Base-by-base conservation (phyloP, 1,140 invertebrate genomes). In the Antheraea pernyi region DNA sequence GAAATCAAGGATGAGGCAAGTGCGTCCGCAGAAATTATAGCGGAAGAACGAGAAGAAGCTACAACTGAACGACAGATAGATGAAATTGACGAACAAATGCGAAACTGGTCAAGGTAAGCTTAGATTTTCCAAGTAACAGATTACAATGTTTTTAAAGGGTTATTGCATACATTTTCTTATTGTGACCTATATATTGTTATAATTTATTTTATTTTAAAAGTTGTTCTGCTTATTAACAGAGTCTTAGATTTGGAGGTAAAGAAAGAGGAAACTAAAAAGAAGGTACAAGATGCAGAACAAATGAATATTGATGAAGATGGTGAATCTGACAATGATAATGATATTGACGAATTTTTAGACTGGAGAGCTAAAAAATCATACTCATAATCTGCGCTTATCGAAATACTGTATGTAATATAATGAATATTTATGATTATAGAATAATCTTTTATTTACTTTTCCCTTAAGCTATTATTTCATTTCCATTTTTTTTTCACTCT, bases 1-100 rank as follows among this genome's bases (percentile, higher is more conserved):
- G 97, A 97, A 93, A 98, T 99, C 77, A 97, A 95, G 90, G 97
- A 98, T 88, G 97, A 97, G 85, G 95, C 95, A 36, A 95, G 94
- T 70, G 95, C 97, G 59, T 98, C 97, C 39, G 96, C 96, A 76
- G 95, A 96, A 79, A 97, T 99, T 53, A 96, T 98, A 62, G 97
- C 97, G 70, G 98, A 98, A 76, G 98, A 98, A 89, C 96, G 98
- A 89, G 97, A 98, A 86, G 97, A 98, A 91, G 95, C 97, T 6
- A 98, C 96, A 39, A 95, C 95, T 37, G 97, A 98, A 82, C 93
- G 98, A 79, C 97, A 98, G 85, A 95, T 98, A 63, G 97, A 98
- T 81, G 97, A 98, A 94, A 98, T 99, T 77, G 98, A 99, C 89
- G 98, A 99, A 92, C 98, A 99, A 93, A 96, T 99, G 77, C 93